Conservation (phyloP, 1,140 invertebrate species). For the Apolygus lucorum region DNA sequence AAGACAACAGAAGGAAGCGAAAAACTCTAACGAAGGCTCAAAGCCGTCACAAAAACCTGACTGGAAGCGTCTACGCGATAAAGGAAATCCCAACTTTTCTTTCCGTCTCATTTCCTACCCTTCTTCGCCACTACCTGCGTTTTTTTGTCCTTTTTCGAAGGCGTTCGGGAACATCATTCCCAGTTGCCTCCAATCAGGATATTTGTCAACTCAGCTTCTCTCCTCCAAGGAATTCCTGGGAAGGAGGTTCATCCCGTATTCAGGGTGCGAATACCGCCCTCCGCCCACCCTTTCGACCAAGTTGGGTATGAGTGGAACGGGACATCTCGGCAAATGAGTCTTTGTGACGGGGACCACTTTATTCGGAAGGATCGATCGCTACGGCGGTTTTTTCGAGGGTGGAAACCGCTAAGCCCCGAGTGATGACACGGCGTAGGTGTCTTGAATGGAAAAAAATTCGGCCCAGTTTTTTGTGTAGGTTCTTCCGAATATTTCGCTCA, state of each 20-base stretch:
- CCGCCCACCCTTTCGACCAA: not conserved
- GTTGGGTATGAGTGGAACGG: not conserved
- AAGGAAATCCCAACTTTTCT: not conserved
- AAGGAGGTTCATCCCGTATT: not conserved
- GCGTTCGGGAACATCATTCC: not conserved
- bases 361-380: not conserved
- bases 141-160: not conserved
- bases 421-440: slow-evolving; percentile 12
- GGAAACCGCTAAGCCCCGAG: not conserved
- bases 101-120: slow-evolving; percentile 2
- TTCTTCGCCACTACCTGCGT: not conserved
- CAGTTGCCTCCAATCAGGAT: slow-evolving; percentile 12
- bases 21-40: slow-evolving; percentile 3
- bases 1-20: not conserved
- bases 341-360: slow-evolving; percentile 14
- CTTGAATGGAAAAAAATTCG: not conserved
- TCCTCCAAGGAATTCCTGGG: not conserved
- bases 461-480: too few species aligned
- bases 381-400: not conserved
- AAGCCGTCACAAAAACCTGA: not conserved
- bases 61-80: not conserved
- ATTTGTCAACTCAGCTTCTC: slow-evolving; percentile 2
- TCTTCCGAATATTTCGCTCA: too few species aligned
- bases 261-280: not conserved
- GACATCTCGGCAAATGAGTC: slow-evolving; percentile 2